These are phyloP conservation scores for Tetragonisca angustula DNA, from an alignment of 2,888 invertebrate species.

Conservation along the genomic window DNA sequence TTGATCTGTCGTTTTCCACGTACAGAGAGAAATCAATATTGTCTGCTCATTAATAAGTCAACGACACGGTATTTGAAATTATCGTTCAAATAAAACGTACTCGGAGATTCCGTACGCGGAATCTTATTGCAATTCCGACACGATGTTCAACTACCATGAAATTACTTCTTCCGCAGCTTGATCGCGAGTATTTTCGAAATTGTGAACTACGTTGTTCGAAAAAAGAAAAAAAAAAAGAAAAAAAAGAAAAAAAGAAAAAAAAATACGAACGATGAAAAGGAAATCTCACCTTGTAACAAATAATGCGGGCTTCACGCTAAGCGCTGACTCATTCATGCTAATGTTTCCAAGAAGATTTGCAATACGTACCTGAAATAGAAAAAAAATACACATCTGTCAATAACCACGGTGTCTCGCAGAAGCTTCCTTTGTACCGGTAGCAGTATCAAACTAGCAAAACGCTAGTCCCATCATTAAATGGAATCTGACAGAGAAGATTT, in stretches of 20 bases:
- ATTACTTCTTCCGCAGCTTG: neutral
- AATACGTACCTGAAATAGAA: conserved; percentile 24
- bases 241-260: no score
- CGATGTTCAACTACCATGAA: neutral
- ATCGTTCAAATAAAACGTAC: neutral
- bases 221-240: neutral
- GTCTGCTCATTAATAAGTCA: no score
- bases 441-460: neutral
- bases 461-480: no score
- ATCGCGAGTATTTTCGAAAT: conserved; percentile 3
- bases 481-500: no score
- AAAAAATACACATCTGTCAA: conserved; percentile 9
- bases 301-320: conserved; percentile 5
- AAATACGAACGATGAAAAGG: neutral
- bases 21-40: no score
- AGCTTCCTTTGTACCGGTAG: neutral
- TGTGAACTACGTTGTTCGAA: conserved; percentile 1
- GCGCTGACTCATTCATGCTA: conserved; percentile 5
- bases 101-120: no score
- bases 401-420: neutral
- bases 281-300: conserved; percentile 30
- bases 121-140: neutral
- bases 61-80: no score
- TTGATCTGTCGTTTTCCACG: no score
- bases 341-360: conserved; percentile 21